Percentiles rank a stretch among this genome's conserved stretches.
Evolutionary conservation across 2,113 vertebrate species (phyloP).

Genomic region (Lates calcarifer): DNA sequence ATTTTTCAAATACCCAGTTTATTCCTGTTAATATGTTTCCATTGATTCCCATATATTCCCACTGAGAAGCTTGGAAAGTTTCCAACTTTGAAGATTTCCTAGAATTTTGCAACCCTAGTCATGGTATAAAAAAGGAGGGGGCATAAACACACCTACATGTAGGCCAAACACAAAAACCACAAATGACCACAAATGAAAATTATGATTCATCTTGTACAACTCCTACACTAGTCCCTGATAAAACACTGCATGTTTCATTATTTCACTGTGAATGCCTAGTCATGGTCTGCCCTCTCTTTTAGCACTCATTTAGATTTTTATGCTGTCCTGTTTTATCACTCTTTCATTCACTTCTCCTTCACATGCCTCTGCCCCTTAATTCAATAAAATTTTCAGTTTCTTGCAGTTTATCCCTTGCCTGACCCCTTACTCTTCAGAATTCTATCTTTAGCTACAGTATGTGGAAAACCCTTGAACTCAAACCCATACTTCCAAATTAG

Average conservation of each 20-base stretch:
- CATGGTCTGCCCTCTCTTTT: neutral
- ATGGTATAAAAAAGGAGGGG: neutral
- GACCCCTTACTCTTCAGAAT: neutral
- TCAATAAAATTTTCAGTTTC: neutral
- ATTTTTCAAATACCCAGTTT: no score
- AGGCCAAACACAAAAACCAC: neutral
- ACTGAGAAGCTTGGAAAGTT: no score
- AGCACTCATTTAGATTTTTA: neutral
- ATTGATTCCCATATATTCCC: no score
- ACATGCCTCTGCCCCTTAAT: neutral
- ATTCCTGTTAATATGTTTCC: no score
- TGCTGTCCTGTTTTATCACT: constrained; percentile 3
- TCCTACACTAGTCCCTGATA: neutral
- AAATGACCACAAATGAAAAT: neutral
- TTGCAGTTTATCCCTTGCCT: neutral
- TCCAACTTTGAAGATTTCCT: no score
- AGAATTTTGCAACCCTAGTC: no score
- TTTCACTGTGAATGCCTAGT: neutral
- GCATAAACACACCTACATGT: neutral
- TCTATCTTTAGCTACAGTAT: neutral
- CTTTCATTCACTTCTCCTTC: constrained; percentile 14
- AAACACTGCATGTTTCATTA: neutral
- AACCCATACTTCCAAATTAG: neutral
- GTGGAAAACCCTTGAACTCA: neutral
- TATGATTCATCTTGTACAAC: constrained; percentile 3